These are phyloP conservation scores for Agraylea sexmaculata DNA, from an alignment of 1,140 invertebrate species.

Conservation along the genomic window DNA sequence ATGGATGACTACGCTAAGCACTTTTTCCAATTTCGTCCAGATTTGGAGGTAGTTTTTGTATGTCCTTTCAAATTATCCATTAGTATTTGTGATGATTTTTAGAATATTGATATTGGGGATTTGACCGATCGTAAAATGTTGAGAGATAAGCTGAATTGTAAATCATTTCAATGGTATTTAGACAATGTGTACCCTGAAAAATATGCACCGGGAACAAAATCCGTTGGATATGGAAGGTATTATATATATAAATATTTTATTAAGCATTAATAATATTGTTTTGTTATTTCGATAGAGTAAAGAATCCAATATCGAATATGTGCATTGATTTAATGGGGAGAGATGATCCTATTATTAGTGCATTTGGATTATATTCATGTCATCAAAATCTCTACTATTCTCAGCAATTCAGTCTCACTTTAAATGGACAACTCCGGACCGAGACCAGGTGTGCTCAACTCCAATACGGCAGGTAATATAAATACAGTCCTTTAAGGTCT, in stretches of 20 bases:
- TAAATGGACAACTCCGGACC: constrained; percentile 57
- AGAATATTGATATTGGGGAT: constrained; percentile 50
- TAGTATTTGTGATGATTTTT: no score
- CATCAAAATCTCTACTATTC: constrained; percentile 53
- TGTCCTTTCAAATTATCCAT: no score
- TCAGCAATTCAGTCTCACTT: constrained; percentile 63
- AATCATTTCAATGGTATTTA: constrained; percentile 71
- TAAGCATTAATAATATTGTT: no score
- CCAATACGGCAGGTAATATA: constrained; percentile 28
- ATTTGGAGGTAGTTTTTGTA: constrained; percentile 58
- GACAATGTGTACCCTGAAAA: constrained; percentile 74
- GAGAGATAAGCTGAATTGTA: constrained; percentile 60
- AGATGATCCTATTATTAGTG: constrained; percentile 55
- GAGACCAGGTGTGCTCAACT: constrained; percentile 60
- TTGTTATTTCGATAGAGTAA: constrained; percentile 31
- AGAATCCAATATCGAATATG: constrained; percentile 42
- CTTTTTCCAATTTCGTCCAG: constrained; percentile 71
- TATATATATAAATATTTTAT: background rate
- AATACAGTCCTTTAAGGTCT: no score
- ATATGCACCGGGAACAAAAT: constrained; percentile 75
- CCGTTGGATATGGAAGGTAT: constrained; percentile 59
- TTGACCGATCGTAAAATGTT: constrained; percentile 57
- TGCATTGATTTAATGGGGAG: constrained; percentile 74
- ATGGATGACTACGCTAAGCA: constrained; percentile 90
- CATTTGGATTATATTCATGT: constrained; percentile 67